phyloP scores from a whole-genome alignment of 2,113 vertebrate genomes.

The Circaetus cinerascens region DNA sequence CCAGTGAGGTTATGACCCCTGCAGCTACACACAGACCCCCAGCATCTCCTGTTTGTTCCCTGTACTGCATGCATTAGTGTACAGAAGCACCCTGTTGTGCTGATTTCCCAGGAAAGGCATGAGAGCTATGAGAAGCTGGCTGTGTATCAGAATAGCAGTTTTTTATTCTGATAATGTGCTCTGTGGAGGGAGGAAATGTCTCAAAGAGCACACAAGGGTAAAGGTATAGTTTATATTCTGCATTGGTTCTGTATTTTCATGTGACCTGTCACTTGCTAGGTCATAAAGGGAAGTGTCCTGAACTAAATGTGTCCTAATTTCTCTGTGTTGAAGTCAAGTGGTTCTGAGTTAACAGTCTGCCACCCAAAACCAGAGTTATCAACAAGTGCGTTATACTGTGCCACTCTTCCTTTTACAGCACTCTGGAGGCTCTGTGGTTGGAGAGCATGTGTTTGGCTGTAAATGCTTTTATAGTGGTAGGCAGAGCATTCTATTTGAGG shows the following conservation, averaged over 20 bases:
- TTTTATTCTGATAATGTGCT: background rate
- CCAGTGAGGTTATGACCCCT: background rate
- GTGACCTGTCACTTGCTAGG: background rate
- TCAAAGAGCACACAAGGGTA: background rate
- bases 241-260: background rate
- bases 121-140: background rate
- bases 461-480: background rate
- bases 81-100: background rate
- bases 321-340: background rate
- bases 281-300: background rate
- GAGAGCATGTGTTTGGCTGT: background rate
- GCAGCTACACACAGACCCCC: background rate
- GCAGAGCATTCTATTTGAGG: background rate
- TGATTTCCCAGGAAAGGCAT: background rate
- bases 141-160: background rate
- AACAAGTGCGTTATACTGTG: background rate
- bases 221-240: background rate
- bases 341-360: background rate
- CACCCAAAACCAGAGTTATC: background rate
- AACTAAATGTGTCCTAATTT: background rate
- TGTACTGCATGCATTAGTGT: accelerated
- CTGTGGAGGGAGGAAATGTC: background rate
- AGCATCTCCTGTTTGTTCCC: accelerated
- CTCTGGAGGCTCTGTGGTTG: background rate
- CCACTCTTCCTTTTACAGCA: background rate